Evolutionary conservation across 92 coral and sea anemone genomes (phyloP).

Genomic region (Paragorgia papillata): DNA sequence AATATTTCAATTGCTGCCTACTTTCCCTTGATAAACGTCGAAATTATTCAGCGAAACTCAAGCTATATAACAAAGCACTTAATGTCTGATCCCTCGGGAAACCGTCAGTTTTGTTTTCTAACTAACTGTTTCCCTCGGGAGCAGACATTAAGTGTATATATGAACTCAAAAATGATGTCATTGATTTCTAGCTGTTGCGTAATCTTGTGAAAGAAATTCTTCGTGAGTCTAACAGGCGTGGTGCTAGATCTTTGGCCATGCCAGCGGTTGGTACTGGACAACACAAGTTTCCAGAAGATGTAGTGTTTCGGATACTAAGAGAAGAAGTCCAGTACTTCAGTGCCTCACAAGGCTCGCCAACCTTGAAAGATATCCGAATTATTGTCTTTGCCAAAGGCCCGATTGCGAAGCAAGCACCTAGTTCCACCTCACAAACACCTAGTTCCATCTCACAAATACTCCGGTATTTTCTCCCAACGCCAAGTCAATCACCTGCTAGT

Average conservation of each 20-base stretch:
- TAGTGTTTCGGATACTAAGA: not conserved
- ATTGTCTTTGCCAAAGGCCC: not conserved
- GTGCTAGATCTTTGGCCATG: not conserved
- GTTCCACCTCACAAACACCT: too few species aligned
- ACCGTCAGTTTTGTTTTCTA: too few species aligned
- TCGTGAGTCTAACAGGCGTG: not conserved
- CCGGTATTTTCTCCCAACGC: not conserved
- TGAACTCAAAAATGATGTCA: too few species aligned
- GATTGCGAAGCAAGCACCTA: too few species aligned
- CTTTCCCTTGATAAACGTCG: too few species aligned
- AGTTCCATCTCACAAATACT: too few species aligned
- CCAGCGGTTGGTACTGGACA: constrained; percentile 27
- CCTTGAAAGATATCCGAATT: not conserved
- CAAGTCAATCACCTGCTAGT: not conserved
- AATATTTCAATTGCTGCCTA: too few species aligned
- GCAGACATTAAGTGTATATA: too few species aligned
- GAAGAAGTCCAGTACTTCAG: constrained; percentile 6
- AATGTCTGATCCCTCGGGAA: too few species aligned
- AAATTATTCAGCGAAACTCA: too few species aligned
- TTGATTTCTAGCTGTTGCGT: constrained; percentile 34
- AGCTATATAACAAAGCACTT: too few species aligned
- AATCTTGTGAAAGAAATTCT: constrained; percentile 25
- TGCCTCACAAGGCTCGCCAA: not conserved
- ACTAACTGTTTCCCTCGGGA: too few species aligned
- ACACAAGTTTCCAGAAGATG: constrained; percentile 31